phyloP scores from a whole-genome alignment of 2,113 vertebrate genomes.

The Sapajus apella region DNA sequence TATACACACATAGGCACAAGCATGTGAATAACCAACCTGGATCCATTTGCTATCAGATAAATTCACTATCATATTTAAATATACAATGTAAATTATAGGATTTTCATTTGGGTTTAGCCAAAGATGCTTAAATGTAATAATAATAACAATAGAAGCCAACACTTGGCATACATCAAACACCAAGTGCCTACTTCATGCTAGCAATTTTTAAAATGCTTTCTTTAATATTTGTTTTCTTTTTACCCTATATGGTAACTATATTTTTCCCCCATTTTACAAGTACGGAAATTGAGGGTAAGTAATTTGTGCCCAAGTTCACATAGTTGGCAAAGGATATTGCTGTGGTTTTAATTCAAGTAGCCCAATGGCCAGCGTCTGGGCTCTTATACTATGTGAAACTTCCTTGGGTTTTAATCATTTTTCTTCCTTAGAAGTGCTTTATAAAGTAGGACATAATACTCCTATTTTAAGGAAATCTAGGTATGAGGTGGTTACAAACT shows the following conservation, averaged over 20 bases:
- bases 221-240: background rate
- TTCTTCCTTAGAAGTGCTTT: background rate
- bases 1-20: background rate
- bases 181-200: background rate
- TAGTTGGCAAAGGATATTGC: background rate
- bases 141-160: background rate
- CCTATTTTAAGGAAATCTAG: background rate
- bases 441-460: background rate
- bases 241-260: background rate
- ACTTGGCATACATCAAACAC: background rate
- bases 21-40: background rate
- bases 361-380: background rate
- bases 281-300: background rate
- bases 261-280: background rate
- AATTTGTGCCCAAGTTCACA: background rate
- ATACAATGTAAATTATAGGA: background rate
- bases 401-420: background rate
- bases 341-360: background rate
- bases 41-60: background rate
- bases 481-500: background rate
- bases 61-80: background rate
- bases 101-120: background rate
- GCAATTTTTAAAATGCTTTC: background rate
- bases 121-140: background rate
- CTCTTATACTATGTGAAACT: background rate